Conservation (phyloP, 2,888 invertebrate genomes). For the Volucella inanis region DNA sequence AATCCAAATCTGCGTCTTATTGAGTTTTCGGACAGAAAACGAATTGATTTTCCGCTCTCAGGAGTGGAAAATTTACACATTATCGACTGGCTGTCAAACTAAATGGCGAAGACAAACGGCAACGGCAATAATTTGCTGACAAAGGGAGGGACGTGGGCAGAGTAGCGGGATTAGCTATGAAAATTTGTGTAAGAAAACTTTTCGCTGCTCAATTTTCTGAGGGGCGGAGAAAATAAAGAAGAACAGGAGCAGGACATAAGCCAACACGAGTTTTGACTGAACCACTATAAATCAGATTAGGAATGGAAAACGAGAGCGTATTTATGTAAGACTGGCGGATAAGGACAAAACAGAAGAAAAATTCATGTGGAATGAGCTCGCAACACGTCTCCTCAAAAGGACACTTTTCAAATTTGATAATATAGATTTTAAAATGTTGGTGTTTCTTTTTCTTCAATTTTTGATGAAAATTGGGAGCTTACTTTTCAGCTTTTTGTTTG, state of each 20-base stretch:
- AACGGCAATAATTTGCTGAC: not conserved
- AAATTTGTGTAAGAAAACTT: conserved; percentile 44
- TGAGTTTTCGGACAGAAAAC: conserved; percentile 42
- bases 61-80: conserved; percentile 48
- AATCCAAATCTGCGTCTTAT: conserved; percentile 22
- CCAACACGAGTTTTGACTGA: conserved; percentile 50
- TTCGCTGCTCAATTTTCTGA: conserved; percentile 8
- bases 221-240: not conserved
- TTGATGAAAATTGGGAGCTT: not conserved
- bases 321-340: conserved; percentile 58
- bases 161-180: not conserved
- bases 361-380: not conserved
- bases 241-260: conserved; percentile 33
- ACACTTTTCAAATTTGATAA: not conserved
- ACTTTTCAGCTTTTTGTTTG: conserved; percentile 15
- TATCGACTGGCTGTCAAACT: conserved; percentile 49
- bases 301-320: conserved; percentile 56
- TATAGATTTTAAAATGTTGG: not conserved
- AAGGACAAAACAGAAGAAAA: conserved; percentile 2
- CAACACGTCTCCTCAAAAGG: not conserved
- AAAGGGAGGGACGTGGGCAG: not conserved
- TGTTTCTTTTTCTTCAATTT: not conserved
- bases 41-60: conserved; percentile 34
- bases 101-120: conserved; percentile 15
- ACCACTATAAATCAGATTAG: conserved; percentile 41